Evolutionary conservation across 2,113 vertebrate genomes (phyloP).

Genomic region (Colius striatus): DNA sequence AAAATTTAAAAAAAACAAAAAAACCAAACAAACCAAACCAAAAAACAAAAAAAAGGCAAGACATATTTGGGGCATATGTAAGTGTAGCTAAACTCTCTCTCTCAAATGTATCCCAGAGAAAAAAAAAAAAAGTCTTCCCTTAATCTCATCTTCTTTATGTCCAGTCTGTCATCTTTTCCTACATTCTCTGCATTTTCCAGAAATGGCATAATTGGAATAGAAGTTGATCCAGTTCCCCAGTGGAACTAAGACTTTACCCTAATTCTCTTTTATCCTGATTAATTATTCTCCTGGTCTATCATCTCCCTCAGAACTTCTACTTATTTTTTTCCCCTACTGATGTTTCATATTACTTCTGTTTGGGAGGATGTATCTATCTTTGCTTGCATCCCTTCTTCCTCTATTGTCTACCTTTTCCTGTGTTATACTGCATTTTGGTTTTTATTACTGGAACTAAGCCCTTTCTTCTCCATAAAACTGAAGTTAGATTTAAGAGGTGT

Average conservation of each 20-base stretch:
- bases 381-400: not conserved
- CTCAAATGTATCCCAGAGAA: not conserved
- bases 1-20: not conserved
- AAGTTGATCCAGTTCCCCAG: not conserved
- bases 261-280: not conserved
- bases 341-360: not conserved
- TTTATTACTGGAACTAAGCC: not conserved
- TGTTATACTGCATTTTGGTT: not conserved
- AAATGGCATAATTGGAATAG: not conserved
- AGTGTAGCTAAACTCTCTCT: not conserved
- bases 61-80: not conserved
- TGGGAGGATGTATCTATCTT: not conserved
- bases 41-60: not conserved
- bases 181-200: not conserved
- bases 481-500: not conserved
- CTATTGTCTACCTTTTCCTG: not conserved
- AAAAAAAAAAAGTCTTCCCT: not conserved
- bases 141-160: not conserved
- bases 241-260: not conserved
- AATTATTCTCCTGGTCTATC: not conserved
- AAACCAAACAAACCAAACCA: not conserved
- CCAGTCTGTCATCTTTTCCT: not conserved
- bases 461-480: not conserved
- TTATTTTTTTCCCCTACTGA: not conserved
- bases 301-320: not conserved